phyloP scores from a whole-genome alignment of 2,888 invertebrate genomes.

The Ornithoptera priamus region DNA sequence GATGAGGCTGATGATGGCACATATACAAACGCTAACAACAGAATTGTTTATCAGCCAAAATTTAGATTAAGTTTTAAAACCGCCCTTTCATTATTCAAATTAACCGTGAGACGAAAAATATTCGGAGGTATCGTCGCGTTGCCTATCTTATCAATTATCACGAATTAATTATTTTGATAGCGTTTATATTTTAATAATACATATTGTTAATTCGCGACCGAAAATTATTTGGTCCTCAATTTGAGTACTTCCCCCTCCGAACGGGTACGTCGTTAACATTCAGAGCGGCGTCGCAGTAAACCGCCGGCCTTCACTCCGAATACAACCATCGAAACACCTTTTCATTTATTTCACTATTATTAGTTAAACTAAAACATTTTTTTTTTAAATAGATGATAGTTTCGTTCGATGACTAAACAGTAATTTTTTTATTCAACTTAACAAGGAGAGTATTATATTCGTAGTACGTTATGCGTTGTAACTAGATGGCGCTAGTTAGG shows the following conservation, averaged over 20 bases:
- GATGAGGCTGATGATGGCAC: too few relatives aligned
- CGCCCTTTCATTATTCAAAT: neutral
- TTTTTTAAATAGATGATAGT: too few relatives aligned
- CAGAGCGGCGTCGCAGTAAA: neutral
- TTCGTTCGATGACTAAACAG: too few relatives aligned
- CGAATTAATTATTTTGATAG: slow-evolving; percentile 20
- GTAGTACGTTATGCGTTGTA: too few relatives aligned
- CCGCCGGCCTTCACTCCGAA: neutral
- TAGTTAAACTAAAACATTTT: too few relatives aligned
- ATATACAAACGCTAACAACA: too few relatives aligned
- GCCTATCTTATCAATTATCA: slow-evolving; percentile 21
- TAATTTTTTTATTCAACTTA: too few relatives aligned
- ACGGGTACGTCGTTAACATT: slow-evolving; percentile 6
- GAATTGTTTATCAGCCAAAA: too few relatives aligned
- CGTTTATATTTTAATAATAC: slow-evolving; percentile 3
- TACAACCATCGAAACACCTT: neutral
- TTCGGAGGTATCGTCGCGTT: slow-evolving; percentile 11
- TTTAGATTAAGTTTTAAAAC: neutral
- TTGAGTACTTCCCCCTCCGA: slow-evolving; percentile 1
- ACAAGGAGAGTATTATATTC: too few relatives aligned
- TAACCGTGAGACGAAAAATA: neutral
- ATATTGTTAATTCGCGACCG: neutral
- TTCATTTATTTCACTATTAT: too few relatives aligned
- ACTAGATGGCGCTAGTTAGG: too few relatives aligned
- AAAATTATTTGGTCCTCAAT: slow-evolving; percentile 2